Evolutionary conservation across 2,797 vertebrate species (phyloP), one percentile per base, ranked within the genome.

Genomic region (Amniataba percoides): DNA sequence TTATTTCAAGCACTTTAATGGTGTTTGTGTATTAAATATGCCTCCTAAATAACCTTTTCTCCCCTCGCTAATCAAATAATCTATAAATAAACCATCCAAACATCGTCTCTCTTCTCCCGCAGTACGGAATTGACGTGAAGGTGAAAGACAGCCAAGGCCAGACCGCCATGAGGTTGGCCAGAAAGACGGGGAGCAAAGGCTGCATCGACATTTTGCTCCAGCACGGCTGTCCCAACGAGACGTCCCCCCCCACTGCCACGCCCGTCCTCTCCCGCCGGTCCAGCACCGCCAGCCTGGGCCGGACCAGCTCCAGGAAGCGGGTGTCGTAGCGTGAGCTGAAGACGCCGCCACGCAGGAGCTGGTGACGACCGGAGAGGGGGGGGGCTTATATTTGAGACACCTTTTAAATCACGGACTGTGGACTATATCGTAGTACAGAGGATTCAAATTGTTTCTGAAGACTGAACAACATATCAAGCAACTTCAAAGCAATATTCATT

Each of bases 61-160:
- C 34, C 7, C 34, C 34, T 36, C 8, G 27, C 27, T 36, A 36
- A 55, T 70, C 27, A 2, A 42, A 15, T 43, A 12, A 34, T 56
- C 23, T 36, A 18, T 49, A 40, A 57, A 60, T 25, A 39, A 15
- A 2, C 23, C 13, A 13, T 53, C 5, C n/a, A 15, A 58, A 56
- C 59, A 12, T 61, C 1, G 1, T 36, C 6, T 68, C 39, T 62
- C 14, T 46, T 1, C 25, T 42, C 21, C 48, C 0, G 1, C 91
- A 99, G 98, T 97, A 99, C 6, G 97, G 98, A 13, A 96, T 96
- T 4, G 97, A 99, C 1, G 96, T 98, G 57, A 95, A 94, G 46
- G 96, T 96, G 3, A 96, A 95, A 19, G 97, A 97, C 21, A 92
- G 81, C 34, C 95, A 95, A 51, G 96, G 97, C 48, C 97, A 95